Evolutionary conservation across 2,113 vertebrate genomes (phyloP).

Genomic region (Equus quagga): DNA sequence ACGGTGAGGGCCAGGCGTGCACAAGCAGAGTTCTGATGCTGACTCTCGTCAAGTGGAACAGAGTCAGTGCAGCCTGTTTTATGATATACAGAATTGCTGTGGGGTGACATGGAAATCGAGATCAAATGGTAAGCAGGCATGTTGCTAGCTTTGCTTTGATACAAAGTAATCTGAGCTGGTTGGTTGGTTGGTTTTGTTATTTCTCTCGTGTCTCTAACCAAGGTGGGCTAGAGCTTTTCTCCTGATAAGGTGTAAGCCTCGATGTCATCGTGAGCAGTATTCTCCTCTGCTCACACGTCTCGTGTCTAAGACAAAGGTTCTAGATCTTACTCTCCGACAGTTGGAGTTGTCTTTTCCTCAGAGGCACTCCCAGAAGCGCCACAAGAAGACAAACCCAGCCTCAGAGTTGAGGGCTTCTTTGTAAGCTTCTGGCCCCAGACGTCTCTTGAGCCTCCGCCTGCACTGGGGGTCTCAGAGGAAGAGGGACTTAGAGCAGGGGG

Average conservation of each 20-base stretch:
- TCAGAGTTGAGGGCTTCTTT: neutral
- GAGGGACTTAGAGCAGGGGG: neutral
- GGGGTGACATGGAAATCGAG: neutral
- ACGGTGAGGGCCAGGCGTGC: neutral
- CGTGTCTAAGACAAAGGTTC: neutral
- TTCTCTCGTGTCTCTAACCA: neutral
- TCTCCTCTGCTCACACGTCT: neutral
- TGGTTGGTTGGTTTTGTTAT: neutral
- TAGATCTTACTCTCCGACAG: neutral
- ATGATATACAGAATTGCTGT: neutral
- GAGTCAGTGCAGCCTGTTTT: neutral
- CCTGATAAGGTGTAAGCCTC: neutral
- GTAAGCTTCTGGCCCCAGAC: neutral
- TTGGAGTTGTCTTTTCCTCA: neutral
- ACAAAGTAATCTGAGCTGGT: neutral
- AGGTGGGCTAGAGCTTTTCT: neutral
- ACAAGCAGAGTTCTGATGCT: neutral
- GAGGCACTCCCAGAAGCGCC: neutral
- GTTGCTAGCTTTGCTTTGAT: neutral
- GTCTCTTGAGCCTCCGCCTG: neutral
- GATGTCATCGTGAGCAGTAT: neutral
- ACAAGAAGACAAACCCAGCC: neutral
- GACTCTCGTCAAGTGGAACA: neutral
- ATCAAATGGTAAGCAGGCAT: neutral
- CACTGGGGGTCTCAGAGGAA: neutral